These are phyloP conservation scores for Meloidogyne exigua DNA, from an alignment of 1,140 invertebrate genomes.

Conservation along the genomic window DNA sequence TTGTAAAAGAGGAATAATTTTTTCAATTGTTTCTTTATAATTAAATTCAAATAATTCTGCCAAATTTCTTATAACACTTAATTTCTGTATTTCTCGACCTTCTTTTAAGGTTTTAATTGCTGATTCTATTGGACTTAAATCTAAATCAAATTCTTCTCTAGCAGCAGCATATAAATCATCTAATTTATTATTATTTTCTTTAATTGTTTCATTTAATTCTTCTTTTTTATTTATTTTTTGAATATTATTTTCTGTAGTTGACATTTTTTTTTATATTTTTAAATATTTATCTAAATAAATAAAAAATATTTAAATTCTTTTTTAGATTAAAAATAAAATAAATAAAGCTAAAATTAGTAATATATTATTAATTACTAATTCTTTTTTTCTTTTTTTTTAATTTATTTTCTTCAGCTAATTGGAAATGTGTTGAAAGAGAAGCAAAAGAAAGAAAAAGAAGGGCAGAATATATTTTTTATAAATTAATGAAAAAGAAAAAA, in stretches of 20 bases:
- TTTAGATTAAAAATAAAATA: too few relatives aligned
- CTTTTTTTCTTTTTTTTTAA: too few relatives aligned
- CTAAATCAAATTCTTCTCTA: slow-evolving; percentile 37
- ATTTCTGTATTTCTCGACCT: slow-evolving; percentile 37
- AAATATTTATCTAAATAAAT: too few relatives aligned
- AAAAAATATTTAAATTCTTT: too few relatives aligned
- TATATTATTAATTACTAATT: too few relatives aligned
- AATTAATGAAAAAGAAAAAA: too few relatives aligned
- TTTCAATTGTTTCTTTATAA: slow-evolving; percentile 21
- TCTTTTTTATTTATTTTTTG: slow-evolving; percentile 17
- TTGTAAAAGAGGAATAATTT: slow-evolving; percentile 31
- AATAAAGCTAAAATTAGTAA: too few relatives aligned
- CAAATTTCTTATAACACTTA: slow-evolving; percentile 32
- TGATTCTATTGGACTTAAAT: slow-evolving; percentile 25
- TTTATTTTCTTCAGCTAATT: too few relatives aligned
- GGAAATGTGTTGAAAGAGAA: too few relatives aligned
- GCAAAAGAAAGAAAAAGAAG: too few relatives aligned
- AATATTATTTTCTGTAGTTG: not conserved
- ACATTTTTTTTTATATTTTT: not conserved
- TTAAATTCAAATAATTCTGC: slow-evolving; percentile 31
- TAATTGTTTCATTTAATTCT: slow-evolving; percentile 6
- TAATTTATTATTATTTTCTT: slow-evolving; percentile 25
- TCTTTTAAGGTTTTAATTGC: slow-evolving; percentile 37
- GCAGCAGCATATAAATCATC: slow-evolving; percentile 35
- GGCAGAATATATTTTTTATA: too few relatives aligned